These are phyloP conservation scores for Dioctria rufipes DNA, from an alignment of 2,888 invertebrate species.

Conservation along the genomic window DNA sequence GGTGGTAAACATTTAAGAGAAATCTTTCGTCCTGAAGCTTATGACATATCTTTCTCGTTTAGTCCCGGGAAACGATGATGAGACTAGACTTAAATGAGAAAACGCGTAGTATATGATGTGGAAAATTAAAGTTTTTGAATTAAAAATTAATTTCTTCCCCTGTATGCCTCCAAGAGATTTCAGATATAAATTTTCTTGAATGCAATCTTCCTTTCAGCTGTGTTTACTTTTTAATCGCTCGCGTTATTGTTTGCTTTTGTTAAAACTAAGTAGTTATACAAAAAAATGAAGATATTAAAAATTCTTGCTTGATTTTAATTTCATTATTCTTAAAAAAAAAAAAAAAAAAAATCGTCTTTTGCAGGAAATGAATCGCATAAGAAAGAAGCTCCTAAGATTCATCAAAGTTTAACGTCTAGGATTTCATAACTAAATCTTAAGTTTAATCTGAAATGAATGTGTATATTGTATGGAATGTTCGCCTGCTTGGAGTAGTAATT, in stretches of 20 bases:
- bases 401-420: too few relatives aligned
- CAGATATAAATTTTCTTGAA: too few relatives aligned
- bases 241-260: neutral
- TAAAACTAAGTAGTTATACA: neutral
- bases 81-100: slow-evolving; percentile 16
- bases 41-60: slow-evolving; percentile 22
- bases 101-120: slow-evolving; percentile 28
- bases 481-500: too few relatives aligned
- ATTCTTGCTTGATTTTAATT: slow-evolving; percentile 11
- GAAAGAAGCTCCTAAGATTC: too few relatives aligned
- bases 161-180: too few relatives aligned
- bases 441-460: too few relatives aligned
- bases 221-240: neutral
- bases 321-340: neutral
- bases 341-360: too few relatives aligned
- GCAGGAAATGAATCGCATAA: too few relatives aligned
- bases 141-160: slow-evolving; percentile 37
- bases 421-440: too few relatives aligned
- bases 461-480: too few relatives aligned
- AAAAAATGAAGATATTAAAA: too few relatives aligned
- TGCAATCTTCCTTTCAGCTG: too few relatives aligned
- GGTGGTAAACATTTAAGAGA: slow-evolving; percentile 7
- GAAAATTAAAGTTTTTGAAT: slow-evolving; percentile 39
- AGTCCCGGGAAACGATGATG: slow-evolving; percentile 1
- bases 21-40: neutral